Evolutionary conservation across 2,797 vertebrate species (phyloP), one percentile per base, ranked within the genome.

Genomic region (Fratercula arctica): DNA sequence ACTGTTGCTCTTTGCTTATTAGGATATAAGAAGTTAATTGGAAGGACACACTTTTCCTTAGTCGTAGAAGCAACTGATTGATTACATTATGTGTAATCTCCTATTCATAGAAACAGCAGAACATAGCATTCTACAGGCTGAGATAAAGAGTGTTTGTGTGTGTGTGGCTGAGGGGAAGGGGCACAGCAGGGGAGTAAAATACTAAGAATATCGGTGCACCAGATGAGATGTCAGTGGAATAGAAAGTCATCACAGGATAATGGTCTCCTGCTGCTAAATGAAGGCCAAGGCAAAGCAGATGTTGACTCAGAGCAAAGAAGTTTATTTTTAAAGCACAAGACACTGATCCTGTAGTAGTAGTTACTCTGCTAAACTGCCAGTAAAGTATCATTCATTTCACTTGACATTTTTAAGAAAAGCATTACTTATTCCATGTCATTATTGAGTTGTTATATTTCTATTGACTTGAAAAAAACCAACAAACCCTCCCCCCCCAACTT

Each of bases 181-280:
- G 95, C 95, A 95, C 95, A 97, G 96, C 95, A 96, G 95, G 96
- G 94, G 91, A 96, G 89, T 82, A 91, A 97, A 97, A 96, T 70
- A 67, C 93, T 93, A 94, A 96, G 96, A 97, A 96, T 96, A 97
- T 95, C 46, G 6, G 95, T 96, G 95, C 93, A 96, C 96, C 96
- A 97, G 96, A 96, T 97, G 96, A 97, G 95, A 96, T 96, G 96
- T 96, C 95, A 96, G 94, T 97, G 96, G 96, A 96, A 95, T 92
- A 97, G 94, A 97, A 96, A 97, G 96, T 97, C 96, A 96, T 97
- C 96, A 96, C 86, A 93, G 95, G 95, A 96, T 97, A 97, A 97
- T 96, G 96, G 96, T 96, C 96, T 97, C 96, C 96, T 96, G 96
- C 96, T 97, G 96, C 96, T 97, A 97, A 96, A 96, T 95, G 95